These are phyloP conservation scores for Poecile montanus DNA, from an alignment of 2,797 vertebrate species.

Conservation along the genomic window DNA sequence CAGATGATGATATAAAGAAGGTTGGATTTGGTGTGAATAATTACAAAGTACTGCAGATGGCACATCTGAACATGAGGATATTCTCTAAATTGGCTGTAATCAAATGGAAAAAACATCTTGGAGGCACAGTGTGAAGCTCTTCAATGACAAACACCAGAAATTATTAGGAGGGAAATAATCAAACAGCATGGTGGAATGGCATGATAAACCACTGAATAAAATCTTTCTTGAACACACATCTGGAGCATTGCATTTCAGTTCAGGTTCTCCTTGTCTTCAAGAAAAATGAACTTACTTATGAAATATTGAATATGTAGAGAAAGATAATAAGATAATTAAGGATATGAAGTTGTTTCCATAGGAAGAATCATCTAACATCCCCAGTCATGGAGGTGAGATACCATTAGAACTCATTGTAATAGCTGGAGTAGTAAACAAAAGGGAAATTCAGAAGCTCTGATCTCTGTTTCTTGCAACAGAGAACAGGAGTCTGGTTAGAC, in stretches of 20 bases:
- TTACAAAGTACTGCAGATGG: constrained; percentile 17
- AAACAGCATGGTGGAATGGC: not conserved
- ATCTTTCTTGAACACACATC: not conserved
- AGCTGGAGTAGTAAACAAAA: not conserved
- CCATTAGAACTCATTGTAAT: not conserved
- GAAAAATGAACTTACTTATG: not conserved
- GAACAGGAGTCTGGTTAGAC: not conserved
- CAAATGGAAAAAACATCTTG: not conserved
- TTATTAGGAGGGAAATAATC: not conserved
- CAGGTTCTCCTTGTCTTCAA: not conserved
- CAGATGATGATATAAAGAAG: constrained; percentile 7
- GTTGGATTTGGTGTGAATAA: constrained; percentile 12
- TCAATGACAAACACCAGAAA: not conserved
- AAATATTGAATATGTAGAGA: not conserved
- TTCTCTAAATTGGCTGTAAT: constrained; percentile 19
- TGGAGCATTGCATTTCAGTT: not conserved
- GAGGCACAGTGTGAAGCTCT: not conserved
- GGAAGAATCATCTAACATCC: not conserved
- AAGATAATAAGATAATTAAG: not conserved
- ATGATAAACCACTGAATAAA: not conserved
- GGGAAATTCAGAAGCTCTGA: not conserved
- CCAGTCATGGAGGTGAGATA: not conserved
- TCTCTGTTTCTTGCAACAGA: not conserved
- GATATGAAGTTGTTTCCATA: not conserved
- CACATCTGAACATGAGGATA: not conserved